Evolutionary conservation across 1,140 invertebrate species (phyloP), one percentile per base, ranked within the genome.

Genomic region (Drosophila pallidifrons): DNA sequence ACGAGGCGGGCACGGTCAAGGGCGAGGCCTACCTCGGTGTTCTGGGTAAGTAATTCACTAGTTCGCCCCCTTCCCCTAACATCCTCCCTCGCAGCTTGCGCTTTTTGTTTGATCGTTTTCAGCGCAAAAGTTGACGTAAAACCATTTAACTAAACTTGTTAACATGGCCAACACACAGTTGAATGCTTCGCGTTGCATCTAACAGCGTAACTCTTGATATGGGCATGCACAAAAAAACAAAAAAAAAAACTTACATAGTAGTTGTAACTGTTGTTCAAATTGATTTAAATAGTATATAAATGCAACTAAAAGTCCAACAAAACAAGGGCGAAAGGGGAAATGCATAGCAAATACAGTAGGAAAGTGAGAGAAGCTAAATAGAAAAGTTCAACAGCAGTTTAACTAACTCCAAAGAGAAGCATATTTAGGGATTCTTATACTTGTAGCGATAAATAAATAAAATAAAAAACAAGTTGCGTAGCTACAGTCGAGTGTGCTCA

Each of bases 1-100:
- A 99, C 92, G 97, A 97, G 92, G 97, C 97, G 38, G 98, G 98
- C 41, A 95, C 95, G 68, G 95, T 97, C 5, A 95, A 96, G 85
- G 97, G 95, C 64, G 95, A 96, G 74, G 98, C 96, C 47, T 96
- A 95, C 92, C 94, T 99, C 28, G 94, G 94, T 54, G 97, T 98
- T 49, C 93, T 98, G 82, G 96, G 97, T 98, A 94, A 94, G 93
- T 93, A 16, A 28, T 59, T 15, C 5, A 6, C 8, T 10, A 16
- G 1, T 55, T 25, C 20, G 4, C 20, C 20, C 20, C 20, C 20
- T 25, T 25, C 3, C 13, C 13, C 6, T 35, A 54, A 32, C 51
- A 52, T 28, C 16, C 25, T 4, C 7, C 16, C 16, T 10, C 46
- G 8, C 46, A 25, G 46, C 46, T 10, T 43, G 41, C 5, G 41